These are phyloP conservation scores for Cydia strobilella DNA, from an alignment of 1,140 invertebrate genomes.

Conservation along the genomic window DNA sequence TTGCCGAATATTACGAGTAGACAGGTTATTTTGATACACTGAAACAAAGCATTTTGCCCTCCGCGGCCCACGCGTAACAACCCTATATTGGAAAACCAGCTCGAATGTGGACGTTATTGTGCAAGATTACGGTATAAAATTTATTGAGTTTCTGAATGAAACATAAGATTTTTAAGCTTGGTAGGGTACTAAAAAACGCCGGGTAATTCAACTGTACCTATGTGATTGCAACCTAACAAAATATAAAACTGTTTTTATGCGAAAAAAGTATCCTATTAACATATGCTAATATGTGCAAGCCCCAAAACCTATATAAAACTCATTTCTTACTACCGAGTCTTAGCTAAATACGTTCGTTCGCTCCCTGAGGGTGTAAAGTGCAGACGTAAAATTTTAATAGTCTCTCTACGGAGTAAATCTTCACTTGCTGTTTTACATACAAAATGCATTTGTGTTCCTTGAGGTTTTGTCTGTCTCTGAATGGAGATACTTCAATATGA, in stretches of 20 bases:
- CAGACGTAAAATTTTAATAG: constrained; percentile 16
- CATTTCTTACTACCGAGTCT: not conserved
- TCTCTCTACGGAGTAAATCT: not conserved
- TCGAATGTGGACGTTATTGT: too few relatives aligned
- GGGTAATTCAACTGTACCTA: too few relatives aligned
- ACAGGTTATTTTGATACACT: not conserved
- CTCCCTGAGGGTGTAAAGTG: not conserved
- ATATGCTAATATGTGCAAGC: not conserved
- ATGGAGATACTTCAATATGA: not conserved
- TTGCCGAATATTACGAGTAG: not conserved
- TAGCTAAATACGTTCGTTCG: not conserved
- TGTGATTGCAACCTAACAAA: not conserved
- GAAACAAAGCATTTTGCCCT: too few relatives aligned
- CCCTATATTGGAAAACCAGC: too few relatives aligned
- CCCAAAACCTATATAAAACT: not conserved
- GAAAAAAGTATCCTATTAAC: not conserved
- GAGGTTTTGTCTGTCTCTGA: not conserved
- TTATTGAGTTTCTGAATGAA: too few relatives aligned
- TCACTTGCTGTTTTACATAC: constrained; percentile 6
- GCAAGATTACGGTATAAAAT: too few relatives aligned
- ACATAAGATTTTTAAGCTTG: too few relatives aligned
- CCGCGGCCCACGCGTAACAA: too few relatives aligned
- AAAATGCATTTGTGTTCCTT: constrained; percentile 12
- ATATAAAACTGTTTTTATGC: not conserved
- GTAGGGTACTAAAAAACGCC: too few relatives aligned